phyloP scores from a whole-genome alignment of 2,888 invertebrate genomes.

The Dorcus parallelipipedus region DNA sequence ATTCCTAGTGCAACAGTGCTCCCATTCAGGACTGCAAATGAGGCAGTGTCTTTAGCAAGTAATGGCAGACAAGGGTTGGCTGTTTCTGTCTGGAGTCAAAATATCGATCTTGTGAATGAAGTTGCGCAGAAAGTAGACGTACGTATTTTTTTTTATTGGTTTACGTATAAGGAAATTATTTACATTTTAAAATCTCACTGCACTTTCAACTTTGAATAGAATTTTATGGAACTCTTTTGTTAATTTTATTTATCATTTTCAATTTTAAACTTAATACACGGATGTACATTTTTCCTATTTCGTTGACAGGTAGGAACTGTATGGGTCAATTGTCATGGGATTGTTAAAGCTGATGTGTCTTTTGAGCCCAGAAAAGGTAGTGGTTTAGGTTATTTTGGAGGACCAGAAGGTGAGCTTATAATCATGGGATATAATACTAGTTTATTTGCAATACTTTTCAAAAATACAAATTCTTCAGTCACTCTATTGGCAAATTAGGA shows the following conservation, averaged over 20 bases:
- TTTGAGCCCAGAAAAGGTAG: constrained; percentile 52
- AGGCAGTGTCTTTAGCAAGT: constrained; percentile 55
- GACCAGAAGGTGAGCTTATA: constrained; percentile 35
- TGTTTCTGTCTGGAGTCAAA: constrained; percentile 58
- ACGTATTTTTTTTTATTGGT: constrained; percentile 11
- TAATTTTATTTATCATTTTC: too few relatives aligned
- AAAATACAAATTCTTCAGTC: too few relatives aligned
- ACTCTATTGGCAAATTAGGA: too few relatives aligned
- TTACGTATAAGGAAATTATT: neutral
- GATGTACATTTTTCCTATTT: constrained; percentile 3
- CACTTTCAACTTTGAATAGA: too few relatives aligned
- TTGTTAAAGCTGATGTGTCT: constrained; percentile 51
- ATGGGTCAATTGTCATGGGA: constrained; percentile 56
- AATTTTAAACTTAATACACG: too few relatives aligned
- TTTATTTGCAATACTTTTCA: too few relatives aligned
- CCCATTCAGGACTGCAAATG: constrained; percentile 55
- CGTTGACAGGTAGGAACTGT: constrained; percentile 48
- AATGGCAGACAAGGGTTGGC: constrained; percentile 52
- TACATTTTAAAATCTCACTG: neutral
- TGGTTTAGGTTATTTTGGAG: constrained; percentile 53
- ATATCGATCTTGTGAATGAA: constrained; percentile 53
- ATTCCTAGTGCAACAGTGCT: constrained; percentile 49
- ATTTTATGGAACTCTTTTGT: too few relatives aligned
- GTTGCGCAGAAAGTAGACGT: constrained; percentile 51
- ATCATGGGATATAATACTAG: too few relatives aligned